These are phyloP conservation scores for Nibea albiflora DNA, from an alignment of 2,113 vertebrate species.

Conservation along the genomic window DNA sequence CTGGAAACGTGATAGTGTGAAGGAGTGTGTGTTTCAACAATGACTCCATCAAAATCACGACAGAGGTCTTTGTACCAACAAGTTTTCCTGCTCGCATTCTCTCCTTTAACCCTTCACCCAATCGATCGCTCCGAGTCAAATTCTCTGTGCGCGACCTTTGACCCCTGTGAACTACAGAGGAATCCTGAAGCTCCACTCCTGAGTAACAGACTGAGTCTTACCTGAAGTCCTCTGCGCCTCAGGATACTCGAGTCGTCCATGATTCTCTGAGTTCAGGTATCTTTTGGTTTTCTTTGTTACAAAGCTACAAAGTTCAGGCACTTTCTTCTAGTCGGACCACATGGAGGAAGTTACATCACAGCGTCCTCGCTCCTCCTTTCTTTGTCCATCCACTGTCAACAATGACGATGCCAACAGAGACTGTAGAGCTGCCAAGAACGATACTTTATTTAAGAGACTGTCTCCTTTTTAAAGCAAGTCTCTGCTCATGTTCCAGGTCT, in stretches of 20 bases:
- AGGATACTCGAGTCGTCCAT: constrained; percentile 87
- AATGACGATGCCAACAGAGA: neutral
- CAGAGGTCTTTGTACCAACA: neutral
- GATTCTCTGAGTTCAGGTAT: constrained; percentile 1
- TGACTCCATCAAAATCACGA: neutral
- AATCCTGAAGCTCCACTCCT: neutral
- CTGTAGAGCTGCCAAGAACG: no score
- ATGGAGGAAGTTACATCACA: constrained; percentile 21
- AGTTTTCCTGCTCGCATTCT: neutral
- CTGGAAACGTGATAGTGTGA: neutral
- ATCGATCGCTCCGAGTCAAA: neutral
- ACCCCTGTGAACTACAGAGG: constrained; percentile 13
- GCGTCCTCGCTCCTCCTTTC: neutral
- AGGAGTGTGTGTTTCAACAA: neutral
- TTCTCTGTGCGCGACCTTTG: constrained; percentile 12
- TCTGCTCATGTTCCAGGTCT: neutral
- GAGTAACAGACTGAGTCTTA: constrained; percentile 56
- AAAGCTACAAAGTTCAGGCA: constrained; percentile 48
- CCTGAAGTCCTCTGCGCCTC: constrained; percentile 84
- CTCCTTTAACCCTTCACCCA: neutral
- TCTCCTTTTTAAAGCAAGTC: neutral
- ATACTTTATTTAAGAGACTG: neutral
- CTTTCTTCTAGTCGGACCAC: constrained; percentile 27
- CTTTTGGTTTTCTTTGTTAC: constrained; percentile 5
- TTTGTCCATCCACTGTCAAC: constrained; percentile 11